Percentiles rank a stretch among this genome's conserved stretches.
phyloP scores from a whole-genome alignment of 2,797 vertebrate genomes.

The Onychomys arenicola region DNA sequence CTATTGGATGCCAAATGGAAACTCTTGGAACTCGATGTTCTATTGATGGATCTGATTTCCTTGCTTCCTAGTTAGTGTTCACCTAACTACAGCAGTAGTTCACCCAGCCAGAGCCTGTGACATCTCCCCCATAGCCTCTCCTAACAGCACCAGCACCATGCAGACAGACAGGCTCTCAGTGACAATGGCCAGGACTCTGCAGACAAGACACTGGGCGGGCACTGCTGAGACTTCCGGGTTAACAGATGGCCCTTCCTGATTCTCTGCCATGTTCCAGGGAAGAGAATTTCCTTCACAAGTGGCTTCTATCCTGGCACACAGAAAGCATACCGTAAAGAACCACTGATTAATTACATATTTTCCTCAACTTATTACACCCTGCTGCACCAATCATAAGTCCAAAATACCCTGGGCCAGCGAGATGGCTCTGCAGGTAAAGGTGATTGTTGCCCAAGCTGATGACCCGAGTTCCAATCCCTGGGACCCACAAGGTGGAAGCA shows the following conservation, averaged over 20 bases:
- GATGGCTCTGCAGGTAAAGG: background rate
- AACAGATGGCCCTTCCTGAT: background rate
- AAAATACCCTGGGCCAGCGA: background rate
- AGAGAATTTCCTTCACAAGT: background rate
- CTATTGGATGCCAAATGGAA: background rate
- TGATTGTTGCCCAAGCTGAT: background rate
- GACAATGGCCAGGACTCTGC: background rate
- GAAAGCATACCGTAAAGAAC: background rate
- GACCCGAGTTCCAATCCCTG: background rate
- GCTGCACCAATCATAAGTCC: background rate
- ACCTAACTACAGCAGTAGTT: background rate
- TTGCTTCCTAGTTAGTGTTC: background rate
- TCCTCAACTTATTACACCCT: background rate
- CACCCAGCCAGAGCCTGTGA: accelerated
- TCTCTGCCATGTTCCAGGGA: background rate
- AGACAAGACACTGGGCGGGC: background rate
- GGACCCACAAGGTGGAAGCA: background rate
- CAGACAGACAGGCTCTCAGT: background rate
- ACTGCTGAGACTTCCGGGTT: no score
- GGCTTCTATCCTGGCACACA: background rate
- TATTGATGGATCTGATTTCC: background rate
- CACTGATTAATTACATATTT: background rate
- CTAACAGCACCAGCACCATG: accelerated
- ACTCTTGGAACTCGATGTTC: background rate
- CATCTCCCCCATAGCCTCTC: background rate